phyloP scores from a whole-genome alignment of 2,113 vertebrate species.

The Crocuta crocuta region DNA sequence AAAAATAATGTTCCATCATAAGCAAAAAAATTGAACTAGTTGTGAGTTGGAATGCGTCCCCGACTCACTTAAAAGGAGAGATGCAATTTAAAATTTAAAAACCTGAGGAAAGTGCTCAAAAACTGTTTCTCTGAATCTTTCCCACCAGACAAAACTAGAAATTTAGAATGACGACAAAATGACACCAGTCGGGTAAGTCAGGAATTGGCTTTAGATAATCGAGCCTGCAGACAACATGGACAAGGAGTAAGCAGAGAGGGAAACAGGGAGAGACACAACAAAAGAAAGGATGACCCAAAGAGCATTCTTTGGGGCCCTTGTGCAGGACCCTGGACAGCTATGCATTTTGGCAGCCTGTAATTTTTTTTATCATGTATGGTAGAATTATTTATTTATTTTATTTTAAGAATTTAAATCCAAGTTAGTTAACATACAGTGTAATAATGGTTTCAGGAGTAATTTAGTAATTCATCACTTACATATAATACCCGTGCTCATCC shows the following conservation, averaged over 20 bases:
- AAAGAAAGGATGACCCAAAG: background rate
- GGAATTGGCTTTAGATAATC: background rate
- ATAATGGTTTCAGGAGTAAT: too few species aligned
- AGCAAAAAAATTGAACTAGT: background rate
- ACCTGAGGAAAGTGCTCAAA: background rate
- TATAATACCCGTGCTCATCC: too few species aligned
- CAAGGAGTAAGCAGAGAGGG: background rate
- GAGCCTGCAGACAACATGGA: background rate
- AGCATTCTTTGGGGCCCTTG: background rate
- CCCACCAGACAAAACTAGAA: background rate
- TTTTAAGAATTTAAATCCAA: too few species aligned
- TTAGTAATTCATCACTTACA: too few species aligned
- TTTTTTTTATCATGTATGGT: background rate
- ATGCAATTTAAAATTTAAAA: background rate
- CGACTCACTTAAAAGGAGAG: background rate
- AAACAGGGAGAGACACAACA: too few species aligned
- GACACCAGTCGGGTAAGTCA: background rate
- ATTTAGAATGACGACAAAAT: background rate
- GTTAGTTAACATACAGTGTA: too few species aligned
- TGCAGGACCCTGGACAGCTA: background rate
- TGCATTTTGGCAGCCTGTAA: background rate
- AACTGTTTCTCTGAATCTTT: background rate
- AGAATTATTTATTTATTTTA: background rate
- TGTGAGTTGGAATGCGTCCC: background rate
- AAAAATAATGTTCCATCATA: background rate